Conservation (phyloP, 1,140 invertebrate species). For the Periplaneta americana region DNA sequence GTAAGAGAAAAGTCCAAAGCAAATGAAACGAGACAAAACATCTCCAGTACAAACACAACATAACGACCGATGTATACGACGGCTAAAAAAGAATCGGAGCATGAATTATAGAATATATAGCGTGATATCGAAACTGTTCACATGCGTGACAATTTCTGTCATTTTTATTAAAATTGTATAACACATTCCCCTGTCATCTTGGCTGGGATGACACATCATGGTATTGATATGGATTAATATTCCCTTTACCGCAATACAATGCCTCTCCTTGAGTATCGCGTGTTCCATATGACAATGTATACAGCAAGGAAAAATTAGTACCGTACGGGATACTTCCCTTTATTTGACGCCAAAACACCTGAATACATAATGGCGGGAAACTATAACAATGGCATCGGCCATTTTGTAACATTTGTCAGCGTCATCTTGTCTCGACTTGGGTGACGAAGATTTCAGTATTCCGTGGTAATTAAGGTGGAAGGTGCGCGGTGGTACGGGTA, state of each 20-base stretch:
- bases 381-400: background rate
- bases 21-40: background rate
- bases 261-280: no score
- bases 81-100: background rate
- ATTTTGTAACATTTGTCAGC: no score
- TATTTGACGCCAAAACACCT: background rate
- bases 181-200: background rate
- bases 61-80: background rate
- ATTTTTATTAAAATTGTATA: background rate
- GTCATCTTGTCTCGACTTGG: no score
- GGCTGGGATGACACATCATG: background rate
- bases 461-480: no score
- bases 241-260: background rate
- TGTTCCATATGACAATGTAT: background rate
- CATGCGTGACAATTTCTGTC: background rate
- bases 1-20: background rate
- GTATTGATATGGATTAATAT: background rate
- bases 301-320: background rate
- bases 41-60: background rate
- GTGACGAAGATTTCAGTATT: no score
- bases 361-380: background rate
- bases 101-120: background rate
- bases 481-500: no score
- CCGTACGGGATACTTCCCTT: no score
- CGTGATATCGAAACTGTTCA: background rate